Evolutionary conservation across 2,888 invertebrate genomes (phyloP).

Genomic region (Cerastoderma edule): DNA sequence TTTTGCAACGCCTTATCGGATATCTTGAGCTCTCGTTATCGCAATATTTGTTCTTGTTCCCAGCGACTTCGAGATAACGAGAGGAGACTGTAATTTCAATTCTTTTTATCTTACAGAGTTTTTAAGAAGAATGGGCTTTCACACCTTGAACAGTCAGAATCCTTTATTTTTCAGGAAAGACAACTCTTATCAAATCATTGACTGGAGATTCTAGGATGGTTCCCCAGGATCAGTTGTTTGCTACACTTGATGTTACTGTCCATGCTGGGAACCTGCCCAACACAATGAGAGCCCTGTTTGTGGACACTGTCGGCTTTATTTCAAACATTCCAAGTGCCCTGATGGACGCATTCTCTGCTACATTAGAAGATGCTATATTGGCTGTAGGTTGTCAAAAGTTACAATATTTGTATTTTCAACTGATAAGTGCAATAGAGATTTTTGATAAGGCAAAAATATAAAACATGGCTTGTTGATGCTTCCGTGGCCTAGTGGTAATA

Average conservation of each 20-base stretch:
- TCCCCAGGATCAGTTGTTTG: conserved; percentile 91
- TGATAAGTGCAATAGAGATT: no score
- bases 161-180: conserved; percentile 86
- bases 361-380: conserved; percentile 91
- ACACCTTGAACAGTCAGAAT: not conserved
- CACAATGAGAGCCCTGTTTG: conserved; percentile 88
- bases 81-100: no score
- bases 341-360: conserved; percentile 91
- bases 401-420: no score
- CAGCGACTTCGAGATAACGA: no score
- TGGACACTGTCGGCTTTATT: conserved; percentile 95
- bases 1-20: no score
- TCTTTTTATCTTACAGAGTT: no score
- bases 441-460: no score
- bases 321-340: conserved; percentile 91
- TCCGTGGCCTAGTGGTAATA: no score
- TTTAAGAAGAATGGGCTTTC: no score
- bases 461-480: no score
- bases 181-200: conserved; percentile 90
- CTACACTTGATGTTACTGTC: conserved; percentile 93
- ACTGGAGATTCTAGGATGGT: conserved; percentile 88
- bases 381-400: conserved; percentile 86
- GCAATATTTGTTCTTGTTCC: no score
- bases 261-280: conserved; percentile 89
- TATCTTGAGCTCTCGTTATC: no score